Base-by-base conservation (phyloP, 2,797 vertebrate genomes). In the Artibeus lituratus region DNA sequence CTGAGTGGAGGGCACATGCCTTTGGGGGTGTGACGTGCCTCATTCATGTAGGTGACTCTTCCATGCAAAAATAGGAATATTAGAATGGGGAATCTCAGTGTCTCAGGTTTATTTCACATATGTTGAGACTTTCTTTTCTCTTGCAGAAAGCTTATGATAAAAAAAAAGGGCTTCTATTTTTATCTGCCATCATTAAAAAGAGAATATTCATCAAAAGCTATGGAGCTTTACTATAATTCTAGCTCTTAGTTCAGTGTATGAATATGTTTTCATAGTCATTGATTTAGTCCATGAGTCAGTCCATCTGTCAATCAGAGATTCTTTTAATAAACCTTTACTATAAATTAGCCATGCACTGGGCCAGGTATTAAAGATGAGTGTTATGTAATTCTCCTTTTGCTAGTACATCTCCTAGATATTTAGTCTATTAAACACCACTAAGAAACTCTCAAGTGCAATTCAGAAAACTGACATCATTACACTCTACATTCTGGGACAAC, bases 71-170 rank as follows among this genome's bases (percentile, higher is more conserved):
- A 22, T 35, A 55, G 47, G 14, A 92, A 85, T 16, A 59, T 44
- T 1, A 5, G 88, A 85, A 47, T 51, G 19, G 22, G 11, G 78
- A 51, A 8, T 70, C 7, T 65, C 16, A 69, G 44, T 39, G 14
- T 78, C 83, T 55, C 24, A 80, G 55, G 83, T 80, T 51, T 87
- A 59, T 84, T 92, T 80, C 44, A 81, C 42, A 69, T 72, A 14
- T 18, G 49, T 55, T 88, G 67, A 73, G 1, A 0, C 5, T 76
- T 84, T 7, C 26, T 70, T 22, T 70, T 65, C 29, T 10, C 5
- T 81, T 44, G 2, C 21, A 89, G 49, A 94, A 86, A 90, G 86
- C 35, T 10, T 49, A 72, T 76, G 59, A 26, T 7, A 22, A 8
- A 65, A 5, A 47, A 90, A 59, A 77, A 44, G 19, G 22, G 11